Base-by-base conservation (phyloP, 2,888 invertebrate genomes). In the Anoncus sp. region DNA sequence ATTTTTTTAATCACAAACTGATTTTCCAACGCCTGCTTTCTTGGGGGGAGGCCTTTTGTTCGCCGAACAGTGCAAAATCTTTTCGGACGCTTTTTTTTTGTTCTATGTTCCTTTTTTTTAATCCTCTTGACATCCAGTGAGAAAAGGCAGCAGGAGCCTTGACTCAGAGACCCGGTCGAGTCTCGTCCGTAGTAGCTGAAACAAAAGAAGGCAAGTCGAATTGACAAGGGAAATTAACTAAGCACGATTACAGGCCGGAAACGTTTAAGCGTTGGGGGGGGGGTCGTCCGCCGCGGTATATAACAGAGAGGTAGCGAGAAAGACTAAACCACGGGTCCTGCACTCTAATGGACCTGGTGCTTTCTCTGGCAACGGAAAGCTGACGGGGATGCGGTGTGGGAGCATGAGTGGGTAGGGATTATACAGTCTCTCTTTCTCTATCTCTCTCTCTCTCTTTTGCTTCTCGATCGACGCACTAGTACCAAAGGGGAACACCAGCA, bases 191-290 rank as follows among this genome's bases (percentile, higher is more conserved):
- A 35, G 67, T 87, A 35, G 67, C 87, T 87, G 85, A 45, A 87
- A 87, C 82, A 83, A 83, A 82, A 84, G 77, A 81, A 83, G 73
- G 24, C 65, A 63, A 80, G 80, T 65, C 63, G 63, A 81, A 76
- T 82, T 82, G 82, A 86, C 81, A 71, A 83, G 83, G 80, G 79
- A 82, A 84, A 87, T 87, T 85, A 86, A 86, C 82, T 82, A 84
- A 86, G 85, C 84, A 76, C 84, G 86, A 87, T 87, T 87, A 87
- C 86, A 81, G 76, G 81, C 75, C 85, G 87, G 85, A 87, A 87
- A 85, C 83, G 83, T 84, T 87, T 86, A 85, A 87, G 75, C 82
- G 84, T 81, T 79, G 81, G 85, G 76, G 57, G 65, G 79, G 38
- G 60, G n/a, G n/a, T n/a, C 45, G 55, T 73, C 16, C 35, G 31